Conservation (phyloP, 2,113 vertebrate genomes). For the Oryzias curvinotus region DNA sequence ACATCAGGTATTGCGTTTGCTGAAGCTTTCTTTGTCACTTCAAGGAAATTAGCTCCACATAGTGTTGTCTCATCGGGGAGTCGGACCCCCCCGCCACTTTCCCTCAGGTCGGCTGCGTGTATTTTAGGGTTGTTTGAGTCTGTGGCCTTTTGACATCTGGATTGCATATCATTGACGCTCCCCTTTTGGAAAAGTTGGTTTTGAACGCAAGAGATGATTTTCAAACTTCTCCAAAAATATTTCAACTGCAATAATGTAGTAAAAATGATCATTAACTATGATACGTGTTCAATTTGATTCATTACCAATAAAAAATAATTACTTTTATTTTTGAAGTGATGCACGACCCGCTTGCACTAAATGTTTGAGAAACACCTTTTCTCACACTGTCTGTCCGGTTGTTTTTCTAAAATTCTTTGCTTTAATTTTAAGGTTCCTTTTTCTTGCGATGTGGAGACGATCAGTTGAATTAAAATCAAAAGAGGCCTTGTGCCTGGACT, state of each 20-base stretch:
- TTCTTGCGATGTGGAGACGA: neutral
- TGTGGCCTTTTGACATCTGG: slow-evolving; percentile 59
- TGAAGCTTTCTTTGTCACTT: slow-evolving; percentile 48
- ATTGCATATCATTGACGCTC: neutral
- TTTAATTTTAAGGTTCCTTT: neutral
- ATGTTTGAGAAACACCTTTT: slow-evolving; percentile 15
- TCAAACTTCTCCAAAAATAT: too few species aligned
- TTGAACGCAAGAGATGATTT: neutral
- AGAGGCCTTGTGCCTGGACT: slow-evolving; percentile 39
- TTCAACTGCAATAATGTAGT: too few species aligned
- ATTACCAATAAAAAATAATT: too few species aligned
- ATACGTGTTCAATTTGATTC: too few species aligned
- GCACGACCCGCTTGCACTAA: too few species aligned
- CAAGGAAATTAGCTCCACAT: slow-evolving; percentile 53
- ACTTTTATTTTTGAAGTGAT: too few species aligned
- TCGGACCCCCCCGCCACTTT: slow-evolving; percentile 15
- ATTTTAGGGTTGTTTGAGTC: slow-evolving; percentile 50
- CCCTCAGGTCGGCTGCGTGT: slow-evolving; percentile 45
- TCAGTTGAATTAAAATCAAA: slow-evolving; percentile 21
- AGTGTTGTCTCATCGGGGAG: slow-evolving; percentile 60
- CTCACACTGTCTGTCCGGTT: neutral
- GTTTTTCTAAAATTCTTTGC: neutral
- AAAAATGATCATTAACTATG: too few species aligned
- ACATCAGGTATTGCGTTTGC: slow-evolving; percentile 19
- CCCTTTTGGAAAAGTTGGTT: neutral